Evolutionary conservation across 2,113 vertebrate species (phyloP).

Genomic region (Caloenas nicobarica): DNA sequence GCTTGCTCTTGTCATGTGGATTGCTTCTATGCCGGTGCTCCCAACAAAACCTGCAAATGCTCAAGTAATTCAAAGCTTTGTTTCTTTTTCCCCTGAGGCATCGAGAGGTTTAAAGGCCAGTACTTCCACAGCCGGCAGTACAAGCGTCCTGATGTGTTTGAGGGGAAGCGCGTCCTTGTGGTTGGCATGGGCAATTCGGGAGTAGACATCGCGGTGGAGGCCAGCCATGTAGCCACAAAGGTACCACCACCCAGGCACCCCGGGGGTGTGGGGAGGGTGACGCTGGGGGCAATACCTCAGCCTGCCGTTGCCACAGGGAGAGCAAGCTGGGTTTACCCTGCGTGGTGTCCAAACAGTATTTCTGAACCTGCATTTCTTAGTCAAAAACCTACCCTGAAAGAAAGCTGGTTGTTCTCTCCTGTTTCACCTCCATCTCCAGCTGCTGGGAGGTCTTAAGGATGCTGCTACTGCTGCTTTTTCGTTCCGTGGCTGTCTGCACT

Average conservation of each 20-base stretch:
- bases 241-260: constrained; percentile 45
- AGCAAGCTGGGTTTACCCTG: background rate
- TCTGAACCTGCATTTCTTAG: background rate
- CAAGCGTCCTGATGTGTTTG: constrained; percentile 78
- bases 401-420: background rate
- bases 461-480: background rate
- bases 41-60: background rate
- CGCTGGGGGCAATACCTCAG: background rate
- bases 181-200: constrained; percentile 89
- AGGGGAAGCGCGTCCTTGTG: constrained; percentile 83
- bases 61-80: background rate
- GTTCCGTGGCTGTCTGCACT: rapidly evolving
- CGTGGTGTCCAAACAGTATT: background rate
- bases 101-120: constrained; percentile 79
- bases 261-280: rapidly evolving
- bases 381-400: background rate
- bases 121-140: constrained; percentile 86
- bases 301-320: background rate
- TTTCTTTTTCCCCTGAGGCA: constrained; percentile 69
- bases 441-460: background rate
- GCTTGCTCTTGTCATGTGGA: background rate
- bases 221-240: constrained; percentile 81
- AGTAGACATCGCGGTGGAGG: constrained; percentile 86
- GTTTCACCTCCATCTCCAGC: background rate
- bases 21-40: background rate